Evolutionary conservation across 2,888 invertebrate species (phyloP), one percentile per base, ranked within the genome.

Genomic region (Pecten maximus): DNA sequence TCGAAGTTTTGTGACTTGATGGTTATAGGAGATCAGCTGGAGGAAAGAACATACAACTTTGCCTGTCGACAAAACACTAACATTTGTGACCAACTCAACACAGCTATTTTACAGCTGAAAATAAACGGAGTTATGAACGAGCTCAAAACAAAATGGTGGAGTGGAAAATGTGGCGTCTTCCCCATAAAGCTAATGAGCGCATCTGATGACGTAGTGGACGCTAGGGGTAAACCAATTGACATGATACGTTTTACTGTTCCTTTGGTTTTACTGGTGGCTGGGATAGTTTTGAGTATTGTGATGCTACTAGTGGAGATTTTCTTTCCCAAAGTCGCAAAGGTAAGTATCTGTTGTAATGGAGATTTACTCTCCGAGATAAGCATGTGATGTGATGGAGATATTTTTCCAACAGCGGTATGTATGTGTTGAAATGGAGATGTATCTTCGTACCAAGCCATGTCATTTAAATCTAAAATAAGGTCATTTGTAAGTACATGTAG

Each of bases 81-180:
- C n/a, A 88, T 88, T 39, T 91, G 91, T 60, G 35, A 60, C 87
- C 23, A 60, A 40, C 35, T 91, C 28, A 87, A 91, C 39, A 44
- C 87, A 23, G 91, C 89, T 23, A 87, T 91, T 39, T 16, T 91
- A 35, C 28, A 54, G n/a, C 44, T 91, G 60, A 89, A 87, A n/a
- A 44, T 40, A 16, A 86, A 87, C 39, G 91, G 91, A 0, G 54
- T 28, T 40, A 60, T 91, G 8, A 48, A 87, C 35, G 89, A 87
- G 44, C 48, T 91, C 4, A 74, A n/a, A 12, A 60, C 44, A 35
- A 91, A 89, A 74, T 91, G 91, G 91, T 39, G 87, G 89, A 88
- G 86, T 0, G 4, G 28, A 23, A 40, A 40, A 40, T 91, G 89
- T 50, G 89, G 74, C 10, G 6, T 28, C 15, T 35, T 10, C 28